Conservation (phyloP, 2,888 invertebrate species). For the Pocota personata region DNA sequence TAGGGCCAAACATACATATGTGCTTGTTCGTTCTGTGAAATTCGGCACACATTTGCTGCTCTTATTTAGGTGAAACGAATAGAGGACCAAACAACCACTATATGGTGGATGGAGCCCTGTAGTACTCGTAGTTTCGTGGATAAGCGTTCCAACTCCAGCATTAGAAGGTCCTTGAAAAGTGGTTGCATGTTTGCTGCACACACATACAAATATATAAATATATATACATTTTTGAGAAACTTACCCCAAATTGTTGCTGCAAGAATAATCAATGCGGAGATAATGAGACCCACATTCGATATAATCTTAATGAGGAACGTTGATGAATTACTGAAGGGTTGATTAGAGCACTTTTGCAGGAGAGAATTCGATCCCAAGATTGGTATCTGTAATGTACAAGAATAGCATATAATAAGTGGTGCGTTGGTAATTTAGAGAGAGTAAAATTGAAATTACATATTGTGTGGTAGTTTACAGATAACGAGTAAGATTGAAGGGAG, state of each 20-base stretch:
- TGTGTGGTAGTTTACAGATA: neutral
- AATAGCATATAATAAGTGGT: neutral
- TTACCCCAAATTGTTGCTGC: conserved; percentile 80
- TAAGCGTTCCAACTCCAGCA: conserved; percentile 19
- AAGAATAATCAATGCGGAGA: conserved; percentile 78
- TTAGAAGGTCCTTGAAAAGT: conserved; percentile 36
- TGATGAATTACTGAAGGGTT: conserved; percentile 77
- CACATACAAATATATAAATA: conserved; percentile 2
- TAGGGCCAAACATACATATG: conserved; percentile 41
- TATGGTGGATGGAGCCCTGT: no score
- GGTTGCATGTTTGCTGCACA: conserved; percentile 36
- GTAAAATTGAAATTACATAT: neutral
- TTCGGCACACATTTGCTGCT: conserved; percentile 19
- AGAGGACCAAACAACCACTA: conserved; percentile 1
- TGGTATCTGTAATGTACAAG: conserved; percentile 78
- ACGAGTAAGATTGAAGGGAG: neutral
- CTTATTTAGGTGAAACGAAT: conserved; percentile 35
- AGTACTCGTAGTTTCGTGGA: neutral
- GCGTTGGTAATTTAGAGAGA: neutral
- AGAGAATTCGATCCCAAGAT: conserved; percentile 77
- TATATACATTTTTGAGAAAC: conserved; percentile 71
- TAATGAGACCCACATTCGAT: conserved; percentile 80
- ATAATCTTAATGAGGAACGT: conserved; percentile 77
- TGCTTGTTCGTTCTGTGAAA: neutral
- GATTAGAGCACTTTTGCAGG: conserved; percentile 77